These are phyloP conservation scores for Gymnocephalus cernua DNA, from an alignment of 2,113 vertebrate genomes.

Conservation along the genomic window DNA sequence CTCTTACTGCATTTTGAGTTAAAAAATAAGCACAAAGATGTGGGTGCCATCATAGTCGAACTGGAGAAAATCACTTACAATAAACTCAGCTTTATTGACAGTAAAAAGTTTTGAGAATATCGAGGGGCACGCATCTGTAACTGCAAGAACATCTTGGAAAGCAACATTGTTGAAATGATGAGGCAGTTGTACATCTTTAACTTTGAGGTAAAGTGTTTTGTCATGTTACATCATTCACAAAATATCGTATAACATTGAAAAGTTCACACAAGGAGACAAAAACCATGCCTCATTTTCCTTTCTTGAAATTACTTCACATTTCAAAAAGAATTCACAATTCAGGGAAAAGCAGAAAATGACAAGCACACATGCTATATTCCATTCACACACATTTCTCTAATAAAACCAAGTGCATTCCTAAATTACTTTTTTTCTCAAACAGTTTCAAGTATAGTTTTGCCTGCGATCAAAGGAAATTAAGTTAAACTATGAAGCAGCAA, in stretches of 20 bases:
- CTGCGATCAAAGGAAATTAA: conserved; percentile 73
- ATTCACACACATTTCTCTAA: conserved; percentile 76
- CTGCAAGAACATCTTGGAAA: conserved; percentile 83
- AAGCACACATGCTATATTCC: conserved; percentile 84
- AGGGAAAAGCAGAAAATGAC: conserved; percentile 82
- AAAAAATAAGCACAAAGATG: not conserved
- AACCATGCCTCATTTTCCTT: conserved; percentile 81
- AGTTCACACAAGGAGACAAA: conserved; percentile 78
- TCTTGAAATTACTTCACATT: conserved; percentile 75
- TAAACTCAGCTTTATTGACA: conserved; percentile 87
- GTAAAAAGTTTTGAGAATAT: conserved; percentile 87
- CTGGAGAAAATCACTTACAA: conserved; percentile 71
- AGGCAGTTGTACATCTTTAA: conserved; percentile 87
- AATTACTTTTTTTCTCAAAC: conserved; percentile 73
- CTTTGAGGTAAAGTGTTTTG: conserved; percentile 88
- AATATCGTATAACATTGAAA: conserved; percentile 84
- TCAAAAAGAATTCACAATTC: conserved; percentile 83
- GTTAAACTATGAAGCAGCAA: conserved; percentile 83
- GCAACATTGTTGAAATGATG: conserved; percentile 85
- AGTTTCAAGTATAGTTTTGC: conserved; percentile 84
- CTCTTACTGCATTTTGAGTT: not conserved
- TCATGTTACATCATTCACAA: conserved; percentile 85
- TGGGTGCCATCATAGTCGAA: conserved; percentile 23
- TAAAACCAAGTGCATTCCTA: conserved; percentile 84
- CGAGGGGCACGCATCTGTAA: conserved; percentile 81